Base-by-base conservation (phyloP, 2,113 vertebrate species). In the Nematolebias whitei region DNA sequence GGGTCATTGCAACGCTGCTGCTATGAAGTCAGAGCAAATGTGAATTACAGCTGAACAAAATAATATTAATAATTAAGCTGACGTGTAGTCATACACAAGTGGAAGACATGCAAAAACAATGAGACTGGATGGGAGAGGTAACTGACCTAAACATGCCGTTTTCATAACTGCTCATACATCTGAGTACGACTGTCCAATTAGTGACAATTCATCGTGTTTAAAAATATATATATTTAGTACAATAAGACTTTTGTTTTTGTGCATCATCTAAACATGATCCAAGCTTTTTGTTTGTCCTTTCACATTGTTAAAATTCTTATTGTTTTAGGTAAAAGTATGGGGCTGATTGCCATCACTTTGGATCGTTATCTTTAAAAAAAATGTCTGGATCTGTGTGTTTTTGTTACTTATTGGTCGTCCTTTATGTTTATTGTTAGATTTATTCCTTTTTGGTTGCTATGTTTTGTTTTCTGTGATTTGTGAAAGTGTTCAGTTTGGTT, bases 1-100 rank as follows among this genome's bases (percentile, higher is more conserved):
- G 62, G 74, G 74, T 78, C 71, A 74, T 40, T 55, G 52, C 57
- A 55, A 52, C 32, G 48, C n/a, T 6, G 51, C 1, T 45, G 8
- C 14, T 13, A 19, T 12, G 38, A 41, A 53, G 26, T 32, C 11
- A n/a, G 13, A 49, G 24, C 26, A 32, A 20, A 19, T 43, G 19
- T 43, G 12, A 45, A 43, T 16, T 4, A 12, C 10, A 40, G 49
- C 16, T 18, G 0, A 47, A 18, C 49, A 6, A 64, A 58, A 67
- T 41, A 69, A 29, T 15, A 12, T 14, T 2, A 14, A 62, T 39
- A 53, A 73, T 15, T 43, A 14, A 2, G 7, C 5, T 13, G 43
- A n/a, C 38, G 13, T 56, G 22, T 47, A 19, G 20, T 57, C 14
- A 20, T 26, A 63, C 10, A 10, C 32, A 10, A 9, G 24, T 24